A percentile compares a stretch with the other conserved stretches of the same genome.
These are phyloP conservation scores for Caenorhabditis sp. DNA, from an alignment of 2,888 invertebrate genomes.

Conservation along the genomic window DNA sequence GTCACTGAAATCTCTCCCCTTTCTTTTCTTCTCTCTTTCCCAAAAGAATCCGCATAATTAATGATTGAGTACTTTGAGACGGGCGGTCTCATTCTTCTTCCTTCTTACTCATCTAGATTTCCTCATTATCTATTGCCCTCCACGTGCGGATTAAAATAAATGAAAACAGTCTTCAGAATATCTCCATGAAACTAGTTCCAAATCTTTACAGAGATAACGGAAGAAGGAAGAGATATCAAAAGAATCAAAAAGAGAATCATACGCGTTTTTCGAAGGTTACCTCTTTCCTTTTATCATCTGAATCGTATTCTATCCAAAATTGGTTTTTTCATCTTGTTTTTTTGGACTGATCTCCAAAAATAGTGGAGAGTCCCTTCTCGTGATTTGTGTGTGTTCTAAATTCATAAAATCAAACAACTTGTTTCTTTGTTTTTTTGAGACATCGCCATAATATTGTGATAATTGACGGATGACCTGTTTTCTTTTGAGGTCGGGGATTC, in stretches of 20 bases:
- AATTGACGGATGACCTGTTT: slow-evolving; percentile 6
- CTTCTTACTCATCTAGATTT: not conserved
- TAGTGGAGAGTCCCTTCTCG: not conserved
- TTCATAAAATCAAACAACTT: slow-evolving; percentile 19
- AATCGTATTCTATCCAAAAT: slow-evolving; percentile 2
- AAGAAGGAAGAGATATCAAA: not conserved
- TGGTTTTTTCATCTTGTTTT: slow-evolving; percentile 39
- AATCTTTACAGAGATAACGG: slow-evolving; percentile 1
- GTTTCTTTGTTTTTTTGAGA: slow-evolving; percentile 22
- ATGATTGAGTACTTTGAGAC: slow-evolving; percentile 50
- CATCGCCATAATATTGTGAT: not conserved
- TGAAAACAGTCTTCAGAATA: not conserved
- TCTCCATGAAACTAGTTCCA: not conserved
- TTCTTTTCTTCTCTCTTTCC: not conserved
- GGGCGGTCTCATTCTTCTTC: slow-evolving; percentile 33
- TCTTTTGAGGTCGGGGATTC: not conserved
- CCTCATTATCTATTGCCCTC: not conserved
- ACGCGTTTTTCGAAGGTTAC: slow-evolving; percentile 6
- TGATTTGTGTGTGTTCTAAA: slow-evolving; percentile 15
- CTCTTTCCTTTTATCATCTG: not conserved
- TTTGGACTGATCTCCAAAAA: not conserved
- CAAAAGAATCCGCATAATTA: slow-evolving; percentile 45
- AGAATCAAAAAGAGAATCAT: slow-evolving; percentile 3
- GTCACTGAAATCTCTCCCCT: slow-evolving; percentile 39
- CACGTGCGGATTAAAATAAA: slow-evolving; percentile 19